Evolutionary conservation across 2,113 vertebrate genomes (phyloP).

Genomic region (Odocoileus hemionus): DNA sequence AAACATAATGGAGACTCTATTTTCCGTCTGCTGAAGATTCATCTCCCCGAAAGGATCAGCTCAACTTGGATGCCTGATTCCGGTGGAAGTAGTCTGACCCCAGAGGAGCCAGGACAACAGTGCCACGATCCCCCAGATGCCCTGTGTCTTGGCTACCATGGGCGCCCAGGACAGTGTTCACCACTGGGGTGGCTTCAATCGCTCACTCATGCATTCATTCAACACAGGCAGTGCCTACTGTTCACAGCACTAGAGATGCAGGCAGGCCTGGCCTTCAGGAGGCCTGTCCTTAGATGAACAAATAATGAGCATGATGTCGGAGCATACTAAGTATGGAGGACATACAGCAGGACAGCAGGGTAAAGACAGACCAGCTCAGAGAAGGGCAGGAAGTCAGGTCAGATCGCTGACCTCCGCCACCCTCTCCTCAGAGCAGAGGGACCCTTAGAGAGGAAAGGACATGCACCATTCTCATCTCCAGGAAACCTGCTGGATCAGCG

Average conservation of each 20-base stretch:
- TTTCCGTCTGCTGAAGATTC: not conserved
- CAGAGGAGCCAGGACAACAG: not conserved
- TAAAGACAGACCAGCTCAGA: rapidly evolving
- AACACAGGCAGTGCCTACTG: rapidly evolving
- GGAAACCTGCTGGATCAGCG: not conserved
- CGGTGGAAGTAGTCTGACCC: not conserved
- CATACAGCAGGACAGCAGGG: rapidly evolving
- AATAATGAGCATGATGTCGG: rapidly evolving
- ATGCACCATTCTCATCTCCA: not conserved
- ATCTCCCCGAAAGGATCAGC: not conserved
- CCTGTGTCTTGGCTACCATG: constrained; percentile 11
- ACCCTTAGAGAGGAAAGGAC: constrained; percentile 47
- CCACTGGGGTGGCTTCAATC: not conserved
- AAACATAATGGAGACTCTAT: not conserved
- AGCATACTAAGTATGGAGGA: rapidly evolving
- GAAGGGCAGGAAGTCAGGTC: not conserved
- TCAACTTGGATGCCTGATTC: not conserved
- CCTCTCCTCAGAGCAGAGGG: not conserved
- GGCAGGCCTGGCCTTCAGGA: not conserved
- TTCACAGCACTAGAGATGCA: rapidly evolving
- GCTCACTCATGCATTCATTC: not conserved
- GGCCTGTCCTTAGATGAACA: rapidly evolving
- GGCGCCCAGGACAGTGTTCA: constrained; percentile 12
- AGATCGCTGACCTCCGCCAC: constrained; percentile 27
- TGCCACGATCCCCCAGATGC: not conserved